Base-by-base conservation (phyloP, 2,888 invertebrate species). In the Sepioteuthis lessoniana region DNA sequence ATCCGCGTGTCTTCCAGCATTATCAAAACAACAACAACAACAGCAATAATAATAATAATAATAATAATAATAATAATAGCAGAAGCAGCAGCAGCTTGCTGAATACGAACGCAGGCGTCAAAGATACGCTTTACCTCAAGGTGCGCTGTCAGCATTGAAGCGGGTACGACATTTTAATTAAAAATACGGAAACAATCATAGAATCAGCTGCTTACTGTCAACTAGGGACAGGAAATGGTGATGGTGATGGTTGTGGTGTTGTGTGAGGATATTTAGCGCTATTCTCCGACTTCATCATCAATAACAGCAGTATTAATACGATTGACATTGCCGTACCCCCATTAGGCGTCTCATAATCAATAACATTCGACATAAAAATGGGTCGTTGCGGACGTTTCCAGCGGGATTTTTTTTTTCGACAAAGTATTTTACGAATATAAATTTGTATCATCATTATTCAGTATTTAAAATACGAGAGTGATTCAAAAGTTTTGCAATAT, bases 91-190 rank as follows among this genome's bases (percentile, higher is more conserved):
- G 10, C 19, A 55, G 21, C 76, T 5, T 13, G 76, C n/a, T n/a
- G n/a, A 76, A n/a, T 35, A 5, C 76, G 35, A 76, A 76, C 19
- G n/a, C 13, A 76, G n/a, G 76, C 76, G 76, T 76, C n/a, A 13
- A 4, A 1, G 19, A n/a, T 76, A n/a, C 35, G 76, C 16, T n/a
- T 76, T n/a, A 76, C 76, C 76, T n/a, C 13, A n/a, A 35, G 76
- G n/a, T n/a, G 76, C 35, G 76, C n/a, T 76, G 76, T 13, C 76
- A n/a, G 76, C n/a, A 35, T 35, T 1, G n/a, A 35, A n/a, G 16
- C n/a, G 76, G n/a, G n/a, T n/a, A 19, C n/a, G 76, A 76, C 76
- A 76, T n/a, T 76, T 76, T 76, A 76, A 76, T 76, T 76, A 76
- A 76, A 76, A 76, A 76, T 76, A 35, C 35, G n/a, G n/a, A n/a